A percentile compares a stretch with the other conserved stretches of the same genome.
Conservation (phyloP, 2,797 vertebrate species). For the Thaleichthys pacificus region DNA sequence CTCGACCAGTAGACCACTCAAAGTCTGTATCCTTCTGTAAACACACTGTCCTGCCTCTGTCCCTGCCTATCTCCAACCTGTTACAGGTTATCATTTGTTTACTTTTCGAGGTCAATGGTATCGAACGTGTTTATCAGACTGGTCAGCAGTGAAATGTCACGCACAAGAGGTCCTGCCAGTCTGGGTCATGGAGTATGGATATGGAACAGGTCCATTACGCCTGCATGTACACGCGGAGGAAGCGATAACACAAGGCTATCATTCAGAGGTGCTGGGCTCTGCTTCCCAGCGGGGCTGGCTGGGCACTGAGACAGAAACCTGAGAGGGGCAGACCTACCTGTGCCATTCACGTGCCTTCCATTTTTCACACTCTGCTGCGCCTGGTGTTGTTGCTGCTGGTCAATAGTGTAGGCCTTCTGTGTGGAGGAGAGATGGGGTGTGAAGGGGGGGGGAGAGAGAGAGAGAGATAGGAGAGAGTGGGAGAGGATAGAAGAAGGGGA, state of each 20-base stretch:
- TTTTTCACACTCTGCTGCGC: constrained; percentile 67
- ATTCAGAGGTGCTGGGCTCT: constrained; percentile 9
- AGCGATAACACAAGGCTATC: constrained; percentile 27
- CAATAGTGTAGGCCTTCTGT: constrained; percentile 84
- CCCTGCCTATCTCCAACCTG: no score
- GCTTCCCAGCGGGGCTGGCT: constrained; percentile 21
- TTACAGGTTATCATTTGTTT: no score
- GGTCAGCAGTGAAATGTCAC: no score
- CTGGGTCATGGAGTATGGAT: neutral
- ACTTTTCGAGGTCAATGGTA: no score
- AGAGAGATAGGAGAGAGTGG: constrained; percentile 13
- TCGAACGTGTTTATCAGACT: no score
- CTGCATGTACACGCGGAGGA: neutral
- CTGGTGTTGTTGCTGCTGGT: constrained; percentile 37
- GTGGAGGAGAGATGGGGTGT: constrained; percentile 14
- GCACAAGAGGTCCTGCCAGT: neutral
- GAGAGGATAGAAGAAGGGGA: neutral
- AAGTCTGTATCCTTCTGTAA: no score
- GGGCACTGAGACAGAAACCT: constrained; percentile 27
- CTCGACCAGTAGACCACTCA: neutral
- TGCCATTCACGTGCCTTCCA: constrained; percentile 65
- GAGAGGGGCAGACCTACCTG: constrained; percentile 72
- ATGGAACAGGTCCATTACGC: constrained; percentile 1
- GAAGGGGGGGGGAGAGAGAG: neutral
- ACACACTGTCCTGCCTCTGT: no score